These are phyloP conservation scores for Neodiprion lecontei DNA, from an alignment of 1,140 invertebrate species.

Conservation along the genomic window DNA sequence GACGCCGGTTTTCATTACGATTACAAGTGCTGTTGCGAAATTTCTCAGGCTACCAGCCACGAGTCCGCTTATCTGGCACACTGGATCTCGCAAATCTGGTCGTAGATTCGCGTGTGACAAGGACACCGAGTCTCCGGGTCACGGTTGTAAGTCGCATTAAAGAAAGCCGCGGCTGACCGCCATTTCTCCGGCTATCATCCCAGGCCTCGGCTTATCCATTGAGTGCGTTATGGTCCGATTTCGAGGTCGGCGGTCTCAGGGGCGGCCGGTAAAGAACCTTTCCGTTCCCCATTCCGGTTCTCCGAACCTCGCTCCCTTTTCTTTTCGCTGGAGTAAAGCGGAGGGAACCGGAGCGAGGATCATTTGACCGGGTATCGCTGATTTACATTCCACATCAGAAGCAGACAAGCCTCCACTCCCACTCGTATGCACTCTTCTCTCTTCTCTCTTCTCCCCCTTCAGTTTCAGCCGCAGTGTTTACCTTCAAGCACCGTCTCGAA, in stretches of 20 bases:
- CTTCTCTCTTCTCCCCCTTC: no score
- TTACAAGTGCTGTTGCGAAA: no score
- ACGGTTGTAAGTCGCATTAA: conserved; percentile 2
- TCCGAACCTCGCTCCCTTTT: neutral
- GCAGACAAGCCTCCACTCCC: neutral
- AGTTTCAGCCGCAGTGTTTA: no score
- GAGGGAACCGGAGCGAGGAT: conserved; percentile 24
- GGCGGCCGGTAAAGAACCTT: neutral
- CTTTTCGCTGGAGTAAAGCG: neutral
- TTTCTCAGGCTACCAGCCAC: no score
- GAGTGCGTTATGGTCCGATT: conserved; percentile 4
- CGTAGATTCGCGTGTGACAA: no score
- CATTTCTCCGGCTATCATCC: neutral
- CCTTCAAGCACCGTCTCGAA: neutral
- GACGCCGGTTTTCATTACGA: no score
- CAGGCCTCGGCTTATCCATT: neutral
- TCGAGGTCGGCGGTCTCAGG: neutral
- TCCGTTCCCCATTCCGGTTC: neutral
- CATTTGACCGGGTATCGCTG: conserved; percentile 27
- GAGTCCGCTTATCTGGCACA: no score
- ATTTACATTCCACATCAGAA: conserved; percentile 33
- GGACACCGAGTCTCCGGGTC: no score
- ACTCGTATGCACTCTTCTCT: neutral
- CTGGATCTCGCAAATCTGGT: no score
- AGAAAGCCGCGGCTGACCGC: neutral